Percentiles rank a stretch among this genome's conserved stretches.
phyloP scores from a whole-genome alignment of 2,888 invertebrate genomes.

The Nysson spinosus region DNA sequence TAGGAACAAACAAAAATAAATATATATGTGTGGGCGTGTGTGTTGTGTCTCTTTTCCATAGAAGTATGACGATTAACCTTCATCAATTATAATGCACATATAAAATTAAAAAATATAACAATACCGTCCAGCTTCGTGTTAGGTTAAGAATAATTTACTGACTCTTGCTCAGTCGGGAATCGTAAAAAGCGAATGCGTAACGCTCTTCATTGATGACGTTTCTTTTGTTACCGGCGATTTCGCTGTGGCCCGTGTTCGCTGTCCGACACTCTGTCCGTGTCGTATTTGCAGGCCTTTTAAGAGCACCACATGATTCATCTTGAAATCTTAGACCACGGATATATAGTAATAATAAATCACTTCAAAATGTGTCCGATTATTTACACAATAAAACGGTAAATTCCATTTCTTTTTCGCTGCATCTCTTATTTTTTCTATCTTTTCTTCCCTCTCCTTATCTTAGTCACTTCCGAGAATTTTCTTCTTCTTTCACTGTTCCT shows the following conservation, averaged over 20 bases:
- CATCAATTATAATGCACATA: constrained; percentile 74
- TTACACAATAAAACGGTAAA: constrained; percentile 70
- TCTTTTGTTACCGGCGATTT: constrained; percentile 31
- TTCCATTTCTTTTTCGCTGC: constrained; percentile 33
- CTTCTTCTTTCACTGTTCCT: constrained; percentile 33
- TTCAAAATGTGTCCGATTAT: constrained; percentile 67
- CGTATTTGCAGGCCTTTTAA: constrained; percentile 33
- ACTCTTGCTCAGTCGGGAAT: constrained; percentile 25
- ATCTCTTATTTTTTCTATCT: constrained; percentile 39
- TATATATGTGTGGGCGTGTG: constrained; percentile 39
- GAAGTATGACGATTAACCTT: constrained; percentile 67
- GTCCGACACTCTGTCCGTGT: constrained; percentile 10
- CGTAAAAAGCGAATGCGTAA: constrained; percentile 1
- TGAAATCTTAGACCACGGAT: constrained; percentile 22
- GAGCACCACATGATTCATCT: constrained; percentile 39
- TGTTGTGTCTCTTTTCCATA: constrained; percentile 48
- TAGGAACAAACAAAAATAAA: constrained; percentile 76
- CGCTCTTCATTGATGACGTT: constrained; percentile 18
- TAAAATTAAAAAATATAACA: constrained; percentile 76
- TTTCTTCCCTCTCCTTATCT: not conserved
- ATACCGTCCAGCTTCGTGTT: constrained; percentile 66
- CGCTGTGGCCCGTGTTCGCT: constrained; percentile 20
- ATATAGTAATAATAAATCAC: constrained; percentile 27
- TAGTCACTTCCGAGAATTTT: constrained; percentile 35
- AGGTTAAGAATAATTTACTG: constrained; percentile 53